A percentile compares a stretch with the other conserved stretches of the same genome.
phyloP scores from a whole-genome alignment of 2,888 invertebrate genomes.

The Euzetes globulus region DNA sequence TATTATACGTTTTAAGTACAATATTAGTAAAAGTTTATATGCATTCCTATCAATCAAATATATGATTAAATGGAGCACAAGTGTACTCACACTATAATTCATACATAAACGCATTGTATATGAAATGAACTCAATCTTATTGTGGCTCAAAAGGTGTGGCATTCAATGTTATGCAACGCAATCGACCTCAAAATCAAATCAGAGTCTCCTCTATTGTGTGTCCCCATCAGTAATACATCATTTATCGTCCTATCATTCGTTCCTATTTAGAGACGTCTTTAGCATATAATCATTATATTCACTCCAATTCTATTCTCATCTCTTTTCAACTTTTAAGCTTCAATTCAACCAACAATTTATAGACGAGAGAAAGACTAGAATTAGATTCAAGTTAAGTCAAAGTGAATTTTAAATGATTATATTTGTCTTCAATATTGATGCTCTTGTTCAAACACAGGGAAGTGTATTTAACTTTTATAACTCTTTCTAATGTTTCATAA shows the following conservation, averaged over 20 bases:
- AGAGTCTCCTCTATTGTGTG: neutral
- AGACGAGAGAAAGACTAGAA: neutral
- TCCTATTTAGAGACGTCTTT: conserved; percentile 18
- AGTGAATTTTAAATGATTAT: neutral
- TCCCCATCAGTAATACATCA: neutral
- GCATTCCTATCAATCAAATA: conserved; percentile 20
- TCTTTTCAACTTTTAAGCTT: neutral
- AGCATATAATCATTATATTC: conserved; percentile 19
- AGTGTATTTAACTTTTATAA: no score
- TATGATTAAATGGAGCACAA: conserved; percentile 21
- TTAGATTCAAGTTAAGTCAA: neutral
- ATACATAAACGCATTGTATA: conserved; percentile 4
- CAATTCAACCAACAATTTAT: no score
- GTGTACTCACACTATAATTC: neutral
- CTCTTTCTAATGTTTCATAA: no score
- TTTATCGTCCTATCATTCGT: conserved; percentile 6
- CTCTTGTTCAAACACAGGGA: no score
- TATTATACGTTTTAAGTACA: conserved; percentile 19
- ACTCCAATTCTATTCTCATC: neutral
- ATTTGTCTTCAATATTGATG: no score
- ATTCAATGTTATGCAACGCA: conserved; percentile 10
- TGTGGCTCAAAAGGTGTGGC: conserved; percentile 24
- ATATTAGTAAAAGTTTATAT: conserved; percentile 25
- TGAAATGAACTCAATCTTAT: conserved; percentile 2
- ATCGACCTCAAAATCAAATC: conserved; percentile 21